phyloP scores from a whole-genome alignment of 2,113 vertebrate species.

The Tretioscincus oriximinensis region DNA sequence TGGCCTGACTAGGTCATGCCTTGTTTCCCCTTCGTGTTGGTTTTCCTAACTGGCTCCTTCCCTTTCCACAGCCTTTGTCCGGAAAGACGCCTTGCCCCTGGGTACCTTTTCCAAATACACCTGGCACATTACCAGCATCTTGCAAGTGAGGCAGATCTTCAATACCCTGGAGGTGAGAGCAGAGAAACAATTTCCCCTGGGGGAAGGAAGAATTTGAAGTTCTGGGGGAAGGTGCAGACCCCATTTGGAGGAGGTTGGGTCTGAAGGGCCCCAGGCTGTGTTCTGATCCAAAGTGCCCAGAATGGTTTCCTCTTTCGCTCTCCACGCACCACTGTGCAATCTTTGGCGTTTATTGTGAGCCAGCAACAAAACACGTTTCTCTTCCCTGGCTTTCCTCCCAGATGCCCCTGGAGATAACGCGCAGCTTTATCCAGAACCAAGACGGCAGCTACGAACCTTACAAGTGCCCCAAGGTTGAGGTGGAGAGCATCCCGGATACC shows the following conservation, averaged over 20 bases:
- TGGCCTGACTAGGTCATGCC: not conserved
- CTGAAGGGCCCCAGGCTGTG: too few relatives aligned
- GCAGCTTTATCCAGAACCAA: conserved; percentile 87
- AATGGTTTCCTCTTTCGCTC: not conserved
- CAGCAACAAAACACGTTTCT: rapidly evolving
- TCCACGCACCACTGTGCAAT: too few relatives aligned
- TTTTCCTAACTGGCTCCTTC: conserved; percentile 12
- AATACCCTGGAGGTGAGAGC: conserved; percentile 85
- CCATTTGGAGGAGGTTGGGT: too few relatives aligned
- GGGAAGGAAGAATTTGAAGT: not conserved
- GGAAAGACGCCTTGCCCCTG: conserved; percentile 80
- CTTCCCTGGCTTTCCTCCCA: conserved; percentile 45
- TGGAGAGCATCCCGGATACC: conserved; percentile 75
- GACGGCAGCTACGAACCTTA: conserved; percentile 87
- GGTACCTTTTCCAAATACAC: conserved; percentile 89
- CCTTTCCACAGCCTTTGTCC: conserved; percentile 77
- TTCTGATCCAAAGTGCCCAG: not conserved
- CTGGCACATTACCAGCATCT: conserved; percentile 88
- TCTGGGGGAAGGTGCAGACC: not conserved
- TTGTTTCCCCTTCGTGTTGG: too few relatives aligned
- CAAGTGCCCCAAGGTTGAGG: conserved; percentile 77
- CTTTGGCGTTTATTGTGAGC: not conserved
- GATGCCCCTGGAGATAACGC: conserved; percentile 87
- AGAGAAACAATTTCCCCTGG: too few relatives aligned
- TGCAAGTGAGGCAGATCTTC: conserved; percentile 91